Conservation (phyloP, 2,113 vertebrate genomes). For the Crotalus viridis region DNA sequence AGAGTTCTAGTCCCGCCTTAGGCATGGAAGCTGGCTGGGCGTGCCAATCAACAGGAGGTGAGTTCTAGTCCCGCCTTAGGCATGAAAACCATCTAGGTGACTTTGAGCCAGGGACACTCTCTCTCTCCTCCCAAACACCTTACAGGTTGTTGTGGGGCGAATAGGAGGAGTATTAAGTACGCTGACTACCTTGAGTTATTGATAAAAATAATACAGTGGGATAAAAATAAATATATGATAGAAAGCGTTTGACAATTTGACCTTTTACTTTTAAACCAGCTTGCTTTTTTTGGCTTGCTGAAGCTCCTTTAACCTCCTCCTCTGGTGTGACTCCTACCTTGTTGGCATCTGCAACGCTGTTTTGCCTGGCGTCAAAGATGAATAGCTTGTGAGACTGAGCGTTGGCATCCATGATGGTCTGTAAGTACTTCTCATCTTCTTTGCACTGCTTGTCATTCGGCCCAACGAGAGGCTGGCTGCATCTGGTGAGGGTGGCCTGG, state of each 20-base stretch:
- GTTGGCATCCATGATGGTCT: constrained; percentile 95
- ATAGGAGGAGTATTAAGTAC: no score
- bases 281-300: no score
- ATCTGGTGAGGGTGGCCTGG: constrained; percentile 90
- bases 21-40: no score
- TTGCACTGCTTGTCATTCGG: constrained; percentile 90
- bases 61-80: neutral
- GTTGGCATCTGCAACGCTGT: constrained; percentile 86
- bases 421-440: constrained; percentile 93
- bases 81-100: no score
- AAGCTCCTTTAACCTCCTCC: neutral
- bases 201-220: neutral
- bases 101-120: no score
- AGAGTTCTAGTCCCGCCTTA: neutral
- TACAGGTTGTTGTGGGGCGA: no score
- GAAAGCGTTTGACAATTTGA: neutral
- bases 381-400: constrained; percentile 95
- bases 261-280: neutral
- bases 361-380: constrained; percentile 92
- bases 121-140: neutral
- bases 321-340: constrained; percentile 74
- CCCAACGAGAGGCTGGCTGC: constrained; percentile 91
- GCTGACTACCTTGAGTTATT: neutral
- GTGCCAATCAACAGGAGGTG: no score
- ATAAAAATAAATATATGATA: neutral